Conservation (phyloP, 2,113 vertebrate genomes). For the Petaurus breviceps region DNA sequence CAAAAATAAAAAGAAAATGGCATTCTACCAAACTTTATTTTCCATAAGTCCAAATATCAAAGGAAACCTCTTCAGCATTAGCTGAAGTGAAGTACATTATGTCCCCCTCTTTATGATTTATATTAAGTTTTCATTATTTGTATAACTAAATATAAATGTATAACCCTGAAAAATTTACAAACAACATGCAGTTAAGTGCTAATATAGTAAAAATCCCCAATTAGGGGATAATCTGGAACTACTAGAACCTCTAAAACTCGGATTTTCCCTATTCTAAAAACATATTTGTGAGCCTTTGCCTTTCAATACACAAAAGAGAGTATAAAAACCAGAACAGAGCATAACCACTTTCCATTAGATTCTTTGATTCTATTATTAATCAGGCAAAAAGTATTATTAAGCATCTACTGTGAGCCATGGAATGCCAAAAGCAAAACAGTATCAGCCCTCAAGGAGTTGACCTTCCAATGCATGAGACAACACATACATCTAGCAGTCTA, state of each 20-base stretch:
- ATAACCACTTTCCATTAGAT: background rate
- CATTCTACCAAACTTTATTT: background rate
- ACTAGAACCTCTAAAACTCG: background rate
- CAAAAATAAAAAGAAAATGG: background rate
- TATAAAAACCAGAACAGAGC: background rate
- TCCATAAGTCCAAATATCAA: background rate
- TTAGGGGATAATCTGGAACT: background rate
- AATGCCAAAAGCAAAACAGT: background rate
- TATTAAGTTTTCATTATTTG: background rate
- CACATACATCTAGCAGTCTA: background rate
- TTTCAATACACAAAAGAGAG: background rate
- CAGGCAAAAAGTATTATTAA: background rate
- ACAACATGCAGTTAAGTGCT: background rate
- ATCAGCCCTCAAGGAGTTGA: background rate
- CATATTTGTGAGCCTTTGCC: background rate
- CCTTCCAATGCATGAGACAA: background rate
- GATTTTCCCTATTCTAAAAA: background rate
- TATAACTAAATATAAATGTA: background rate
- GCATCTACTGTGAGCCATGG: background rate
- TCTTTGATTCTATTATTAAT: constrained; percentile 39
- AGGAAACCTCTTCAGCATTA: background rate
- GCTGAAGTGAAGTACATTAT: background rate
- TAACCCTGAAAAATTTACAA: background rate
- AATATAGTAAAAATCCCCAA: background rate
- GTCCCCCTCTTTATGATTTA: background rate